Base-by-base conservation (phyloP, 2,888 invertebrate species). In the Cartodere bifasciata region DNA sequence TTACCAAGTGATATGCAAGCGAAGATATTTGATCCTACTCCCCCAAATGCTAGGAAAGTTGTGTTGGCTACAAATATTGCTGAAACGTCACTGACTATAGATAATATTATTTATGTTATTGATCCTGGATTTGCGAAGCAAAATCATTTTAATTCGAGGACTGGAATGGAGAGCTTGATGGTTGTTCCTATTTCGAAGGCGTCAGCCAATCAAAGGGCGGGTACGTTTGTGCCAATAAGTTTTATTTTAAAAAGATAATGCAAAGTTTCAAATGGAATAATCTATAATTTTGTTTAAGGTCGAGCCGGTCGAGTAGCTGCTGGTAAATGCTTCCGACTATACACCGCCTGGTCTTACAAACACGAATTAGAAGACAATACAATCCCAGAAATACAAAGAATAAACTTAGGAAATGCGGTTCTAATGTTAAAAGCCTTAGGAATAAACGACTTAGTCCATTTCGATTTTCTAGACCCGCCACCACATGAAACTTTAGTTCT, bases 71-170 rank as follows among this genome's bases (percentile, higher is more conserved):
- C 98, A 11, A 98, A 98, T 53, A 98, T 98, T 50, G 98, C 98
- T 0, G 98, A 99, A 65, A 99, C 98, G 1, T 97, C 97, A 2
- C 65, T 98, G 16, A 98, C 98, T 1, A 99, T 99, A 45, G 97
- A 98, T 56, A 97, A 97, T 48, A 98, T 98, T 40, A 81, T 91
- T 37, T 99, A 92, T 62, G 98, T 98, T 0, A 94, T 98, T 43
- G 98, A 98, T 65, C 94, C 97, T n/a, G 98, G 98, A 1, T 99
- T 95, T 64, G 90, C 91, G 26, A 98, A 98, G 58, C 95, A 97
- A 62, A 97, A 97, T 55, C 92, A 94, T 61, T 99, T 94, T 53
- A 86, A 97, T 64, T 92, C 97, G 0, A 72, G 91, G 44, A 94
- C 94, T 1, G 97, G 97, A 13, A 97, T 99, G 88, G 97, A 98